These are phyloP conservation scores for Norana najaformis DNA, from an alignment of 2,888 invertebrate genomes.

Conservation along the genomic window DNA sequence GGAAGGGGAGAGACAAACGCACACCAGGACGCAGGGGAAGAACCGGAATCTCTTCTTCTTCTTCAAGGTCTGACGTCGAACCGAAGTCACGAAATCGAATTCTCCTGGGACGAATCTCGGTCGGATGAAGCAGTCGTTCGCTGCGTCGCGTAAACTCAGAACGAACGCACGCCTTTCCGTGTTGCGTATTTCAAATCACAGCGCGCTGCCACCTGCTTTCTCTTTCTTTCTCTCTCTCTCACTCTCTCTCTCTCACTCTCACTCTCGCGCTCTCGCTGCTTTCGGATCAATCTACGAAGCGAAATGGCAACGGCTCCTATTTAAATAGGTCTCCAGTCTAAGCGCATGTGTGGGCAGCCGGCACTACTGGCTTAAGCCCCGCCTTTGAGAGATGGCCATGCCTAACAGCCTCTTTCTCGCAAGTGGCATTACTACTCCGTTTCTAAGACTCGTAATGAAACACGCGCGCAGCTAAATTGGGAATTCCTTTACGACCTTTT, in stretches of 20 bases:
- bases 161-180: background rate
- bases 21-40: background rate
- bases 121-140: background rate
- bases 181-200: conserved; percentile 1
- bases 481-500: background rate
- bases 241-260: background rate
- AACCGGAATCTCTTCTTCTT: background rate
- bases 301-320: background rate
- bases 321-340: background rate
- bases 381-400: too few relatives aligned
- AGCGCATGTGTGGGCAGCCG: background rate
- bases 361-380: background rate
- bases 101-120: background rate
- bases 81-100: background rate
- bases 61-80: background rate
- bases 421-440: background rate
- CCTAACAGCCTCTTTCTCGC: too few relatives aligned
- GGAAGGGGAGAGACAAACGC: background rate
- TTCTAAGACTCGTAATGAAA: background rate
- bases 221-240: background rate
- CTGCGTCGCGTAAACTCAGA: background rate
- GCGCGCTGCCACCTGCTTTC: background rate
- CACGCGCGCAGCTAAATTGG: background rate
- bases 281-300: background rate
- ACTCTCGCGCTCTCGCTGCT: background rate